Base-by-base conservation (phyloP, 2,797 vertebrate species). In the Gila robusta region DNA sequence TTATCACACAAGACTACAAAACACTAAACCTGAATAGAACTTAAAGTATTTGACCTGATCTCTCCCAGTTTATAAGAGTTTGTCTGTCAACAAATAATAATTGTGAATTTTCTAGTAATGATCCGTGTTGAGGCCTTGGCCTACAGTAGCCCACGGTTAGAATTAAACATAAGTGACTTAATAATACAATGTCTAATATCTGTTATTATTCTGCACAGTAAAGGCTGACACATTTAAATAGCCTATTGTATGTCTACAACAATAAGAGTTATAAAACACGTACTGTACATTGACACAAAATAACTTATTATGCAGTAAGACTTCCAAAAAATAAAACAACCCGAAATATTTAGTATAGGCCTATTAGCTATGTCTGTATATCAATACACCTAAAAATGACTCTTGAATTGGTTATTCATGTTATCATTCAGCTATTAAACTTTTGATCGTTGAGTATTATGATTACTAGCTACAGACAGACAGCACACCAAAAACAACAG, bases 351-450 rank as follows among this genome's bases (percentile, higher is more conserved):
- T 82, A 9, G 59, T 64, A 64, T 17, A 16, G 37, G 37, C 37
- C 37, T 37, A 37, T 6, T 37, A 37, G 32, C n/a, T 11, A 26
- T 47, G 39, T 6, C 39, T 54, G 6, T 9, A 67, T 37, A 56
- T 17, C 9, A 39, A 49, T 16, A 39, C 14, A 6, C 21, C 6
- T n/a, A 32, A 82, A 41, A 73, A 49, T 67, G 6, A 16, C 0
- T 49, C 19, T 67, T 39, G 16, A n/a, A 52, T 67, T 39, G 28
- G 23, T 67, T 67, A 67, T 37, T 83, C 0, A 37, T 76, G 17
- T 83, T 49, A 77, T 76, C 32, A 83, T 69, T 23, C 14, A 77
- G n/a, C 23, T 77, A 23, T 59, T 77, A 5, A 39, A 54, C 6
- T 21, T 37, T 8, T 74, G 14, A 49, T 84, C 16, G 28, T 52